phyloP scores from a whole-genome alignment of 2,113 vertebrate species.

The Stomatorhinus ivindoensis region DNA sequence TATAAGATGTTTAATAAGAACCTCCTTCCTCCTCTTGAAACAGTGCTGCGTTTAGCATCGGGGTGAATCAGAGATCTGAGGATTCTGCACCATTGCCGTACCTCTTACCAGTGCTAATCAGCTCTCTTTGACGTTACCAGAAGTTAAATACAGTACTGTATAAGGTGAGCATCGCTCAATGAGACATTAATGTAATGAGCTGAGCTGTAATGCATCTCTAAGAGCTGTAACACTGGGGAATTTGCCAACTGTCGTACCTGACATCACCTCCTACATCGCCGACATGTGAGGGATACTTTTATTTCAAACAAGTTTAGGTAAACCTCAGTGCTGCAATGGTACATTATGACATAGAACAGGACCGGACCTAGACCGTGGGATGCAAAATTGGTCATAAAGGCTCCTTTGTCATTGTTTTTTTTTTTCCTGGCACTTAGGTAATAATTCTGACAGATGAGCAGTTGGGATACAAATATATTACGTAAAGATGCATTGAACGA shows the following conservation, averaged over 20 bases:
- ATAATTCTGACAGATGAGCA: neutral
- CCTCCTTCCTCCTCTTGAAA: neutral
- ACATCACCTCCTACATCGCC: neutral
- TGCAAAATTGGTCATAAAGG: neutral
- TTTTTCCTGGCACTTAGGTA: neutral
- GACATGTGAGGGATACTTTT: neutral
- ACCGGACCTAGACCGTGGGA: neutral
- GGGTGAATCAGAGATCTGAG: neutral
- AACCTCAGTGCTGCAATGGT: neutral
- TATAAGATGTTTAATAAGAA: neutral
- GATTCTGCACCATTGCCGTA: neutral
- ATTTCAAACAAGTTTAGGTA: neutral
- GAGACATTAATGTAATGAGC: neutral
- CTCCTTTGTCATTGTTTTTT: neutral
- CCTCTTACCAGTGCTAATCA: neutral
- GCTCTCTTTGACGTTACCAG: neutral
- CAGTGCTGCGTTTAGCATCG: neutral
- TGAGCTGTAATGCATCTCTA: neutral
- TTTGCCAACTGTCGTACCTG: neutral
- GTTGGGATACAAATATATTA: neutral
- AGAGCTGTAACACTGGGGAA: neutral
- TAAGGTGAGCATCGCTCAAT: neutral
- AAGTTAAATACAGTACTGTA: neutral
- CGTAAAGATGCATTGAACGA: neutral
- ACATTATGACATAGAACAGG: neutral